Base-by-base conservation (phyloP, 2,888 invertebrate species). In the Eupithecia centaureata region DNA sequence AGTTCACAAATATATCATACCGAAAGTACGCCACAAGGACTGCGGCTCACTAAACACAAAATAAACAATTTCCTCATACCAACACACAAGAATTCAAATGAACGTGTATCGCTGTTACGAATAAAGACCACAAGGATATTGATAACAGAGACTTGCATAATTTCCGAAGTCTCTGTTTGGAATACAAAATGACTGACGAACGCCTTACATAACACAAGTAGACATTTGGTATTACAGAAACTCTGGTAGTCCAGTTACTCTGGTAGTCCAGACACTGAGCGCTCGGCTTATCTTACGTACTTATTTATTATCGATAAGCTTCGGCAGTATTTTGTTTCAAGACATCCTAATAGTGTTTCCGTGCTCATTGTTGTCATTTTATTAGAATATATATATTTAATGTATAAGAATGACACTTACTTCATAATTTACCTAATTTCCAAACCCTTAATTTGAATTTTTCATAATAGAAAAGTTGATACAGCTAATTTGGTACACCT, bases 71-170 rank as follows among this genome's bases (percentile, higher is more conserved):
- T 76, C 77, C 79, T 84, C 78, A 77, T 78, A 85, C 82, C 80
- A 85, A 84, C 83, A 85, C 82, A 84, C 84, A 83, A 82, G 79
- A 83, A 82, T 85, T 85, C 79, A 75, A 88, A 85, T 82, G 84
- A 90, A 90, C 87, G 86, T 89, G 88, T 89, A 89, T 90, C 90
- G 90, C 90, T 90, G 91, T 90, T 89, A 86, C 86, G 84, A 89
- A 89, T 91, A 84, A 91, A 93, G 92, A 93, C 93, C 93, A 93
- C 93, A 93, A 90, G 93, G 93, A 93, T 92, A 90, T 92, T 88
- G 81, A 87, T 89, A 88, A 88, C 85, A 88, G 68, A 67, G 67
- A 61, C 70, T 69, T 72, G 63, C 66, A 56, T 70, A 71, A 61
- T 84, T 82, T 78, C 82, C 82, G 79, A 82, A 81, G 79, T 74